Conservation (phyloP, 2,797 vertebrate genomes). For the Diglossa cyanea region DNA sequence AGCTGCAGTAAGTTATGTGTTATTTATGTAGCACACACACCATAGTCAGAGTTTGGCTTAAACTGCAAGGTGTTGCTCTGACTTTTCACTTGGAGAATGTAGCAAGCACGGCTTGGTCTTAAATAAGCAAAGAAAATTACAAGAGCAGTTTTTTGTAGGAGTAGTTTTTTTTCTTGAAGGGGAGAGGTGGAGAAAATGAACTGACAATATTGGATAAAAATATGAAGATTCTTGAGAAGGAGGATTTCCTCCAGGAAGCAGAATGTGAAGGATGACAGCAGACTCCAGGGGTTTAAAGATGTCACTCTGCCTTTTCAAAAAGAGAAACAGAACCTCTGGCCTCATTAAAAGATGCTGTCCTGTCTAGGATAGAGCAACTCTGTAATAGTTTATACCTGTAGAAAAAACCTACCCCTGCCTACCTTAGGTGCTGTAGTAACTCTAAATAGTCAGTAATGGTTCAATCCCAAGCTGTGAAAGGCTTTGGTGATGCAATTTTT, state of each 20-base stretch:
- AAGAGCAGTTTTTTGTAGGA: no score
- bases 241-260: not conserved
- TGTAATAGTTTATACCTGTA: not conserved
- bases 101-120: not conserved
- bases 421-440: not conserved
- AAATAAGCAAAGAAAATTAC: not conserved
- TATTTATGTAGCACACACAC: no score
- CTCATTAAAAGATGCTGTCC: not conserved
- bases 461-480: not conserved
- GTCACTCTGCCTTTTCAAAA: not conserved
- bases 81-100: not conserved
- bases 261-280: not conserved
- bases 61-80: not conserved
- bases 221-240: not conserved
- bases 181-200: not conserved
- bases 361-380: not conserved
- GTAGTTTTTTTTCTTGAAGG: not conserved
- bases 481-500: not conserved
- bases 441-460: not conserved
- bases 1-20: conserved; percentile 84
- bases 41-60: not conserved
- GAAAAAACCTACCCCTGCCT: not conserved
- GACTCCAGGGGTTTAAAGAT: not conserved
- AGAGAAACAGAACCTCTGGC: not conserved
- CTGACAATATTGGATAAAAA: not conserved